Base-by-base conservation (phyloP, 2,888 invertebrate species). In the Teinopalpus imperialis region DNA sequence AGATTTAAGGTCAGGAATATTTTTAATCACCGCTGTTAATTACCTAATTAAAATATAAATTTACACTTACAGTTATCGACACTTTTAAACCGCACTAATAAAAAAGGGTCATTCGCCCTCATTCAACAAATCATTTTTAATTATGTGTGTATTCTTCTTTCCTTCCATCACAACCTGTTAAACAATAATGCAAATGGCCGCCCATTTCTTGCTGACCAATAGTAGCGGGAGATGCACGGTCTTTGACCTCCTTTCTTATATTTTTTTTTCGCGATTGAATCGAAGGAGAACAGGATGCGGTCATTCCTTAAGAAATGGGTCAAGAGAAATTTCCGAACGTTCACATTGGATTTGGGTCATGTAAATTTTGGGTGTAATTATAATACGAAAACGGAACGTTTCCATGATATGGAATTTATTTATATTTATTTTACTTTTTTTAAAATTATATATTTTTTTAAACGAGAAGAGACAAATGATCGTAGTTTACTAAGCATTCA, bases 101-200 rank as follows among this genome's bases (percentile, higher is more conserved):
- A 67, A 79, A 74, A 74, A 81, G 70, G 85, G 83, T 81, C 83
- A 79, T 81, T 83, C 77, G 74, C 86, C 86, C 74, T 74, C 79
- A 53, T 59, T 61, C 69, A 67, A 78, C 81, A 82, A 85, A 79
- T 83, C 81, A 85, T 83, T 87, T 86, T 87, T 87, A 87, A 86
- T 87, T 87, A 66, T 85, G 74, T 81, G 71, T 66, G 69, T 74
- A 75, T 75, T 73, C 74, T 76, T 75, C 80, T 81, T 83, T 86
- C 76, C 75, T 79, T 70, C 71, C 77, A 81, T 80, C 73, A 56
- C 53, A 73, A 67, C 60, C 69, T 61, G 65, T 71, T 66, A 64
- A 68, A 72, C 72, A 69, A 73, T 75, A 65, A 63, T 61, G 60
- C 65, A 68, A 66, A 66, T 64, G 68, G 61, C 61, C 63, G 59